Base-by-base conservation (phyloP, 2,888 invertebrate genomes). In the Labia minor region DNA sequence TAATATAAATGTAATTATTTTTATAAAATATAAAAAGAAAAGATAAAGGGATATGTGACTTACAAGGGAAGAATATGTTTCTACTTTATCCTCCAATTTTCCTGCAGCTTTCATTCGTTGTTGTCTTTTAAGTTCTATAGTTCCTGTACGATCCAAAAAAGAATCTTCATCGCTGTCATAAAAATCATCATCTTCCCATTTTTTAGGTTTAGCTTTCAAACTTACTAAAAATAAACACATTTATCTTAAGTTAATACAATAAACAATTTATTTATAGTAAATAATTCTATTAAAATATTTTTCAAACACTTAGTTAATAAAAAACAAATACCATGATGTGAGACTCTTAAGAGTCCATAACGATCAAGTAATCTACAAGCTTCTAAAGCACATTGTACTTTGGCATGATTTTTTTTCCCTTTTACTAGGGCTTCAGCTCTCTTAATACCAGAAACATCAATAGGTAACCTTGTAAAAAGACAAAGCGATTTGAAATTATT, bases 121-220 rank as follows among this genome's bases (percentile, higher is more conserved):
- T 72, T 86, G 83, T 6, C 97, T 83, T 76, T 95, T 96, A 72
- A 85, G 85, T 77, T 96, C 95, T 19, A 98, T 86, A 67, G 88
- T 86, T 1, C 97, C 98, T 0, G 99, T 99, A 70, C 98, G 82
- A 77, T 99, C 99, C 66, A 95, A 82, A 80, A 91, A 99, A 19
- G 89, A 90, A 77, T 99, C 98, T 69, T 99, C 98, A 74, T 99
- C 96, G 1, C 92, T 92, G 72, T 92, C 92, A 76, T 94, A 95
- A 76, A 83, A 95, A 77, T 95, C 97, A 74, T 96, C 91, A 1
- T 90, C 91, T 73, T 87, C 85, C 85, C 90, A 90, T 72, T 89
- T 86, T 71, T 87, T 86, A 10, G 82, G 78, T 76, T 90, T 92
- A 0, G 88, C 82, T 68, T 92, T 88, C n/a, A 88, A 85, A 0